Evolutionary conservation across 92 coral and sea anemone genomes (phyloP), one percentile per base, ranked within the genome.

Genomic region (Actinostola sp.): DNA sequence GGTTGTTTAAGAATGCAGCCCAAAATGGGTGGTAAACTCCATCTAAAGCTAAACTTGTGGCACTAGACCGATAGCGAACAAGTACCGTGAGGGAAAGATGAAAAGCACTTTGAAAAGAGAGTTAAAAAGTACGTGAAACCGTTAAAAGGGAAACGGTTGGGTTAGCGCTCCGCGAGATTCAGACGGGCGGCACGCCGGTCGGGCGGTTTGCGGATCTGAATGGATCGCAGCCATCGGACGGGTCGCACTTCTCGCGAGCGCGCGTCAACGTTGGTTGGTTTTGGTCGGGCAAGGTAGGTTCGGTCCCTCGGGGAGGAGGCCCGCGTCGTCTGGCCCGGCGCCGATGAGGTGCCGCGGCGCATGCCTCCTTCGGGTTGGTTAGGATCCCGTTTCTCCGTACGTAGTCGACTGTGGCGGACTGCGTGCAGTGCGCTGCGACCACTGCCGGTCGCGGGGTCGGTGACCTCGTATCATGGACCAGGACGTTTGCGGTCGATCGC

Each of bases 201-300:
- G 71, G 76, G n/a, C n/a, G n/a, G n/a, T n/a, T n/a, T n/a, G n/a
- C n/a, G n/a, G n/a, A n/a, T n/a, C n/a, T n/a, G n/a, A 71, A 62
- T 48, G 67, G 84, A 77, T 79, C 59, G 80, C 84, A 15, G 75
- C 69, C 59, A 31, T 72, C 45, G 84, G 89, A 73, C 76, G 27
- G 89, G 88, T 83, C 88, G 83, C 88, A 76, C 88, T 83, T 83
- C 89, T 83, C 77, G 72, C 61, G 63, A 73, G 82, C 60, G 86
- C 82, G 82, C 76, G 82, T 74, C 86, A 66, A 66, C 86, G 72
- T 82, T 64, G 77, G 82, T 82, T 61, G 66, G 81, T 21, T 21
- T 20, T 60, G 69, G 42, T 4, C 42, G 42, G 42, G 42, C 42
- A 36, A 36, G 82, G 82, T 75, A 39, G 66, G 24, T 46, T 44